phyloP scores from a whole-genome alignment of 2,113 vertebrate species.

The Anarhynchus alexandrinus region DNA sequence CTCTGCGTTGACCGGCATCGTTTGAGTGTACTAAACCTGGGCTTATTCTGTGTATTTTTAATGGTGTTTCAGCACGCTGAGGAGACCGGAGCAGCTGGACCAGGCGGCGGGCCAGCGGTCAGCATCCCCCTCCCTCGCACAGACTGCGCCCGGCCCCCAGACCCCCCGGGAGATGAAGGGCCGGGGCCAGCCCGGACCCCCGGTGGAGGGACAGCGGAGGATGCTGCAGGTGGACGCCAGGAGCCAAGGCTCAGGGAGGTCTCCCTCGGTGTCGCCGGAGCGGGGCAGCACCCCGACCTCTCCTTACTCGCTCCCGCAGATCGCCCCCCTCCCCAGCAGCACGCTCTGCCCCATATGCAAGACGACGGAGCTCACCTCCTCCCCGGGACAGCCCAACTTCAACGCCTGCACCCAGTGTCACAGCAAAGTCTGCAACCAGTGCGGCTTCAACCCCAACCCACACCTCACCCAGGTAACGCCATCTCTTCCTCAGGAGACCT shows the following conservation, averaged over 20 bases:
- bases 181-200: conserved; percentile 55
- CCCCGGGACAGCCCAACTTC: conserved; percentile 86
- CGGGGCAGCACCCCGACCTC: conserved; percentile 90
- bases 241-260: conserved; percentile 72
- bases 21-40: neutral
- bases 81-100: conserved; percentile 76
- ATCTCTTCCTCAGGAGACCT: neutral
- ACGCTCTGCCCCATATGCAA: conserved; percentile 97
- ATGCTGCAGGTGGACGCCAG: conserved; percentile 78
- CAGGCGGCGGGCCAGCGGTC: conserved; percentile 61
- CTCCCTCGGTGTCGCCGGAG: conserved; percentile 85
- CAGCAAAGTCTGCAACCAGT: conserved; percentile 96
- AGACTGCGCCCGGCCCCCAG: conserved; percentile 51
- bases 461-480: conserved; percentile 93
- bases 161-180: conserved; percentile 69
- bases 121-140: conserved; percentile 62
- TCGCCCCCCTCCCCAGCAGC: conserved; percentile 96
- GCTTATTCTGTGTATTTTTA: neutral
- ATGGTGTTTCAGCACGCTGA: conserved; percentile 70
- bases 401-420: conserved; percentile 95
- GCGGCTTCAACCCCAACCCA: conserved; percentile 98
- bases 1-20: neutral
- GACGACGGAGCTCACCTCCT: conserved; percentile 90
- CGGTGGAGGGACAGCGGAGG: conserved; percentile 60
- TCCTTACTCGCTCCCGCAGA: conserved; percentile 96